Evolutionary conservation across 2,797 vertebrate genomes (phyloP).

Genomic region (Echiichthys vipera): DNA sequence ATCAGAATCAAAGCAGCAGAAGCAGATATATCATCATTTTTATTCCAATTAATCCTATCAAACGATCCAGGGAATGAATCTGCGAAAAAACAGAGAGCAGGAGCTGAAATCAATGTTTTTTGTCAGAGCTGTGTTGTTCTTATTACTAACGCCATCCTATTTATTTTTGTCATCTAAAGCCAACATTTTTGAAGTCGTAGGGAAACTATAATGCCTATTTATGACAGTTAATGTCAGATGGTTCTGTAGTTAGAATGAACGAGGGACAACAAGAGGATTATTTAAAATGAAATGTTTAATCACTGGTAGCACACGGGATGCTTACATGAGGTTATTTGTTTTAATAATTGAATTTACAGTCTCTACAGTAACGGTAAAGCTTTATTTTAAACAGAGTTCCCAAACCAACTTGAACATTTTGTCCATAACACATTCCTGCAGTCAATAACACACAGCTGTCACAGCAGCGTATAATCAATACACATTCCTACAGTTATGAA

Average conservation of each 20-base stretch:
- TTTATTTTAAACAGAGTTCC: not conserved
- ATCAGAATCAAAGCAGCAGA: not conserved
- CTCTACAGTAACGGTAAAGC: not conserved
- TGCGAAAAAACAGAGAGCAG: not conserved
- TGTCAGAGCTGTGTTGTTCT: not conserved
- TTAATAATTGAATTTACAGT: not conserved
- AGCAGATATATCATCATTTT: not conserved
- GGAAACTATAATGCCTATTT: not conserved
- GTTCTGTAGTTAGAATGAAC: not conserved
- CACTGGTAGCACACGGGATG: slow-evolving; percentile 6
- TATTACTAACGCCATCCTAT: not conserved
- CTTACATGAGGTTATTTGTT: not conserved
- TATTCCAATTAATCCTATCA: not conserved
- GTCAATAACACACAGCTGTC: slow-evolving; percentile 35
- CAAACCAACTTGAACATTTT: slow-evolving; percentile 8
- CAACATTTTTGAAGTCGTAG: not conserved
- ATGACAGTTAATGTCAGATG: not conserved
- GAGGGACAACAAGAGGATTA: not conserved
- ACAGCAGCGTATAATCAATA: slow-evolving; percentile 20
- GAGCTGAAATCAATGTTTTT: not conserved
- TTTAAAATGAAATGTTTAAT: slow-evolving; percentile 29
- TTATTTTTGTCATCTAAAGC: not conserved
- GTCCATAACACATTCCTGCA: slow-evolving; percentile 27
- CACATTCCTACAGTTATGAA: slow-evolving; percentile 32
- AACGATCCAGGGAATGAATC: not conserved